Evolutionary conservation across 2,888 invertebrate species (phyloP).

Genomic region (Scaptomyza reducta): DNA sequence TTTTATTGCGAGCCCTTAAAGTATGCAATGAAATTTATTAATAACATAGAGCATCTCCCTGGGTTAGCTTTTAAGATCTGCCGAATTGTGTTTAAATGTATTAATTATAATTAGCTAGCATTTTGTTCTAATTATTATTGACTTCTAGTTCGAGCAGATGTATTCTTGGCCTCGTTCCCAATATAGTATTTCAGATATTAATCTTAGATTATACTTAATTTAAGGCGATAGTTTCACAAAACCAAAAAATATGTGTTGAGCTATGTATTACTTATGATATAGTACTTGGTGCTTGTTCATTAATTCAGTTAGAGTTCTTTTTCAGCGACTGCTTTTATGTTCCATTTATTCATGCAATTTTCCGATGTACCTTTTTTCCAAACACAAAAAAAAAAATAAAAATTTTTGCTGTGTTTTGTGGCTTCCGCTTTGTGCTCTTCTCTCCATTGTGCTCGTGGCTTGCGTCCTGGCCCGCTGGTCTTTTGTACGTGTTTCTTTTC

Average conservation of each 20-base stretch:
- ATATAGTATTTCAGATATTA: too few species aligned
- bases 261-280: not conserved
- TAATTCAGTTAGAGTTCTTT: constrained; percentile 16
- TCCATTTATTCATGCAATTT: constrained; percentile 25
- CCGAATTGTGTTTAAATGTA: not conserved
- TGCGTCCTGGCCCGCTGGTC: constrained; percentile 33
- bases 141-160: not conserved
- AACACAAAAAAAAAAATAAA: not conserved
- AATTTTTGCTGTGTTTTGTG: constrained; percentile 54
- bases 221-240: not conserved
- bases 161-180: too few species aligned
- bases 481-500: constrained; percentile 40
- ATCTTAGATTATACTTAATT: not conserved
- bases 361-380: constrained; percentile 7
- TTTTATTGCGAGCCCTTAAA: not conserved
- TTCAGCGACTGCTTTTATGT: constrained; percentile 11
- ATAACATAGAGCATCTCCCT: too few species aligned
- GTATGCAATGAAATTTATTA: not conserved
- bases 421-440: constrained; percentile 58
- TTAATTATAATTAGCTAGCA: not conserved
- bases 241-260: not conserved
- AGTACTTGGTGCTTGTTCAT: not conserved
- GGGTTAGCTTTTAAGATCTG: too few species aligned
- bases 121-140: not conserved
- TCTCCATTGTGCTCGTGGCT: constrained; percentile 42